A percentile compares a stretch with the other conserved stretches of the same genome.
These are phyloP conservation scores for Coleophora deauratella DNA, from an alignment of 2,888 invertebrate species.

Conservation along the genomic window DNA sequence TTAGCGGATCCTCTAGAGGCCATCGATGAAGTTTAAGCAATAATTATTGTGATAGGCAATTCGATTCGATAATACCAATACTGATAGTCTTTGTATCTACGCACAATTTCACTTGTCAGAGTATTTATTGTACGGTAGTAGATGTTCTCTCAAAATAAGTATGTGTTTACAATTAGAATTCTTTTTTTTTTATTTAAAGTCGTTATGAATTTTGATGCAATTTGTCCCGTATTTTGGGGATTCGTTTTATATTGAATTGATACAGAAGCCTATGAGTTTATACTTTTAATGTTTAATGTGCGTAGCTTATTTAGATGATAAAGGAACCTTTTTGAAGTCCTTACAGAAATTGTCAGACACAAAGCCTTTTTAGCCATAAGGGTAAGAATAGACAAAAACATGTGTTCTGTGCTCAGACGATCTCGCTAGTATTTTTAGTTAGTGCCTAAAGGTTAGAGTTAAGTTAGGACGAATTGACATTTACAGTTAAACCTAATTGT, in stretches of 20 bases:
- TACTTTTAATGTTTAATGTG: slow-evolving; percentile 29
- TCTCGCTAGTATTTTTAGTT: slow-evolving; percentile 73
- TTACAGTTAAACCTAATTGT: slow-evolving; percentile 14
- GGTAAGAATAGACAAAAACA: slow-evolving; percentile 43
- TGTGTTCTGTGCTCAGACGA: slow-evolving; percentile 72
- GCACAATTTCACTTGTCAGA: slow-evolving; percentile 37
- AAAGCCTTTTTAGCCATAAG: slow-evolving; percentile 63
- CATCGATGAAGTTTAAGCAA: slow-evolving; percentile 44
- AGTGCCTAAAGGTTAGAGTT: slow-evolving; percentile 64
- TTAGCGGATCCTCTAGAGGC: background rate
- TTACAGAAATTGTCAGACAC: slow-evolving; percentile 48
- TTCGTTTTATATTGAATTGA: slow-evolving; percentile 13
- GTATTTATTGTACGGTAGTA: slow-evolving; percentile 8
- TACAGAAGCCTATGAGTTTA: slow-evolving; percentile 28
- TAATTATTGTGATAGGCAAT: slow-evolving; percentile 62
- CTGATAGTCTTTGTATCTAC: slow-evolving; percentile 37
- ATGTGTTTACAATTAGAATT: background rate
- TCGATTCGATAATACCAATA: background rate
- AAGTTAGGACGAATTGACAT: slow-evolving; percentile 56
- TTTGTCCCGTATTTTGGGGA: background rate
- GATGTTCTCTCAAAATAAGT: background rate
- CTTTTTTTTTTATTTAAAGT: background rate
- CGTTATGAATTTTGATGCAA: no score
- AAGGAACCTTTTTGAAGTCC: slow-evolving; percentile 46
- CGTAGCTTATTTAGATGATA: slow-evolving; percentile 33